These are phyloP conservation scores for Plemyria rubiginata DNA, from an alignment of 2,888 invertebrate genomes.

Conservation along the genomic window DNA sequence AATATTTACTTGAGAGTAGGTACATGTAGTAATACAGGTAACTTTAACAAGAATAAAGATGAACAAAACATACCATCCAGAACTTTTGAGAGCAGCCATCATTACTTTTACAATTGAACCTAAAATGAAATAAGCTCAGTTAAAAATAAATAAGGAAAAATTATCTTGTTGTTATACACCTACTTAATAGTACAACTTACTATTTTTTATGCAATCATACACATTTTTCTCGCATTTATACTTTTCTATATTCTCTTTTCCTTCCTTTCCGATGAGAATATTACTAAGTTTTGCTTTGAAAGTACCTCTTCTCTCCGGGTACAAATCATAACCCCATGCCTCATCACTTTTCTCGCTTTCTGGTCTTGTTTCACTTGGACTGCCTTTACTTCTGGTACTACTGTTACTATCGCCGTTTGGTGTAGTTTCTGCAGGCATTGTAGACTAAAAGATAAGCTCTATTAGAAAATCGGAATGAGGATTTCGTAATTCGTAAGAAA, in stretches of 20 bases:
- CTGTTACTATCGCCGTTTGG: conserved; percentile 28
- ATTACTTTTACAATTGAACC: conserved; percentile 93
- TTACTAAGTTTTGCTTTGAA: conserved; percentile 83
- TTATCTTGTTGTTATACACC: background rate
- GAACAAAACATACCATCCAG: conserved; percentile 88
- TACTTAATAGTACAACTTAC: conserved; percentile 66
- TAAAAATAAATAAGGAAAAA: background rate
- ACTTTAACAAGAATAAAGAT: background rate
- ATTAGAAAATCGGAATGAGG: no score
- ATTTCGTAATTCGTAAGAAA: no score
- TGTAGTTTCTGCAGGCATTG: conserved; percentile 52
- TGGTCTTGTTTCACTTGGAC: conserved; percentile 28
- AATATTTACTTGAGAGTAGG: background rate
- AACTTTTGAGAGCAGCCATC: conserved; percentile 92
- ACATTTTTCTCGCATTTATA: conserved; percentile 93
- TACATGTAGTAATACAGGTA: background rate
- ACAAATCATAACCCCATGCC: conserved; percentile 91
- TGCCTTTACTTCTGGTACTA: conserved; percentile 31
- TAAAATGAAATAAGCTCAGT: conserved; percentile 51
- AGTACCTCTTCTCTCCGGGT: conserved; percentile 90
- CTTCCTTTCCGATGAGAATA: conserved; percentile 87
- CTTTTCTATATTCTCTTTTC: conserved; percentile 88
- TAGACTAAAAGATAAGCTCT: conserved; percentile 15
- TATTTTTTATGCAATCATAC: conserved; percentile 89
- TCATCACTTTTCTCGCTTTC: conserved; percentile 47